phyloP scores from a whole-genome alignment of 1,140 invertebrate genomes.

The Colletes latitarsis region DNA sequence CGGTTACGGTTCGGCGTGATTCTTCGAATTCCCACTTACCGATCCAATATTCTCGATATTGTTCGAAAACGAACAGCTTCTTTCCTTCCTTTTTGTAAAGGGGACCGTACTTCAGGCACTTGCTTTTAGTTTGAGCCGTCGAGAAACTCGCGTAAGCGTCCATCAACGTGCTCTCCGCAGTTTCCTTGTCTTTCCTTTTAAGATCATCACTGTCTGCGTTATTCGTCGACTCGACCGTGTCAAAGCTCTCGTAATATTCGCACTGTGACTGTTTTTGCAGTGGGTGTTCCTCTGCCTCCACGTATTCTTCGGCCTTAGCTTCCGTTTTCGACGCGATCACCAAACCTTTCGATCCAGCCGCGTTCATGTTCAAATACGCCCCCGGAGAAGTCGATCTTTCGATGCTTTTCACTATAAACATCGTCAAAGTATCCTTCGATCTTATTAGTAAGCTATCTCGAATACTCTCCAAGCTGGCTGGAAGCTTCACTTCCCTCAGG shows the following conservation, averaged over 20 bases:
- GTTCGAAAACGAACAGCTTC: slow-evolving; percentile 68
- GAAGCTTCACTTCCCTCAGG: slow-evolving; percentile 67
- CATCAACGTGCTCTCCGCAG: slow-evolving; percentile 17
- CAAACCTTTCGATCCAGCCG: slow-evolving; percentile 57
- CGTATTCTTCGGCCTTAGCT: slow-evolving; percentile 62
- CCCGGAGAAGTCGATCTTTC: slow-evolving; percentile 63
- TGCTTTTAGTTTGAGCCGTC: slow-evolving; percentile 58
- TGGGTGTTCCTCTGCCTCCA: slow-evolving; percentile 56
- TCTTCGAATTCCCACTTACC: slow-evolving; percentile 55
- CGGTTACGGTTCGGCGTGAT: too few relatives aligned
- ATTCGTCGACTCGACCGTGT: slow-evolving; percentile 7
- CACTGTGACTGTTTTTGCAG: slow-evolving; percentile 14
- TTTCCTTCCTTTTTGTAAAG: slow-evolving; percentile 66
- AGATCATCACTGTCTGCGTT: neutral
- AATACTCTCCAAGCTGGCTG: slow-evolving; percentile 55
- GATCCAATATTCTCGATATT: slow-evolving; percentile 69
- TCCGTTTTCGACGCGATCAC: slow-evolving; percentile 22
- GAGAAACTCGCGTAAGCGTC: slow-evolving; percentile 68
- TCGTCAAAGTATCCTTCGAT: slow-evolving; percentile 65
- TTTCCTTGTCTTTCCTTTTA: neutral
- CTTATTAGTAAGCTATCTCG: slow-evolving; percentile 68
- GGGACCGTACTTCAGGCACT: slow-evolving; percentile 68
- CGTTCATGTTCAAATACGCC: slow-evolving; percentile 76
- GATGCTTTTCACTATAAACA: neutral
- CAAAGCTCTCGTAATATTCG: slow-evolving; percentile 71